A percentile compares a stretch with the other conserved stretches of the same genome.
Conservation (phyloP, 2,113 vertebrate genomes). For the Thamnaconus septentrionalis region DNA sequence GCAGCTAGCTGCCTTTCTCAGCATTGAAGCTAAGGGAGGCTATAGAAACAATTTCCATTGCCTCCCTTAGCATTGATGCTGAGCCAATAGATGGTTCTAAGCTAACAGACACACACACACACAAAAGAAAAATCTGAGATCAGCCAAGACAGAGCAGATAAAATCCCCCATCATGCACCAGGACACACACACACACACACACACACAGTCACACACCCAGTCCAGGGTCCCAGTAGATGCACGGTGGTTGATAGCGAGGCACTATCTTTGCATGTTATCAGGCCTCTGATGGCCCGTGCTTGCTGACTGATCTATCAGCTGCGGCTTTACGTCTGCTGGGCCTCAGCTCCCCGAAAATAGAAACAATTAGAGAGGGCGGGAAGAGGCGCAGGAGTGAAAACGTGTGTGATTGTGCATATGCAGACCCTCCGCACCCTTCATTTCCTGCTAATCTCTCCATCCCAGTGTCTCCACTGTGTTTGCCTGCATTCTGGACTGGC, state of each 20-base stretch:
- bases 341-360: constrained; percentile 65
- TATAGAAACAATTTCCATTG: no score
- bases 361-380: constrained; percentile 77
- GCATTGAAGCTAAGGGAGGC: no score
- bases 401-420: constrained; percentile 69
- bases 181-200: no score
- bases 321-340: constrained; percentile 70
- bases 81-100: no score
- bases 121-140: no score
- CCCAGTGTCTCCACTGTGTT: constrained; percentile 51
- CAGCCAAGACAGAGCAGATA: no score
- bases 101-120: no score
- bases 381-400: constrained; percentile 78
- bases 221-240: constrained; percentile 51
- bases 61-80: no score
- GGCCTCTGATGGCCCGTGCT: constrained; percentile 63
- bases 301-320: constrained; percentile 74
- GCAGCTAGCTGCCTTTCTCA: no score
- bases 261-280: constrained; percentile 72
- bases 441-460: constrained; percentile 46
- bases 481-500: constrained; percentile 1
- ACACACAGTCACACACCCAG: constrained; percentile 19
- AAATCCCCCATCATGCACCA: no score
- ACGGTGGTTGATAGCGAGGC: constrained; percentile 60
- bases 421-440: constrained; percentile 2